Base-by-base conservation (phyloP, 2,888 invertebrate species). In the Julus scandinavius region DNA sequence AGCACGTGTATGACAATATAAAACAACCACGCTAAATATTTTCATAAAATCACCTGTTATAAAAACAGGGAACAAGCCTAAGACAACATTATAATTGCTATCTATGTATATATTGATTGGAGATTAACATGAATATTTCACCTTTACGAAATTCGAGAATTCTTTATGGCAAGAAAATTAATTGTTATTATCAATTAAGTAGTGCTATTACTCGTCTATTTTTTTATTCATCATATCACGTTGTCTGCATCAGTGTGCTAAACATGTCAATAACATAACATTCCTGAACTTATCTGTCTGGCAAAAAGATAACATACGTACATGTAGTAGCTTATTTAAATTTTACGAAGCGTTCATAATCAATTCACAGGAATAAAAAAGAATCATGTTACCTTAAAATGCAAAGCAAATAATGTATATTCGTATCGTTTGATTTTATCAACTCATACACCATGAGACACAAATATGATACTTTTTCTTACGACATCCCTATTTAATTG, bases 71-170 rank as follows among this genome's bases (percentile, higher is more conserved):
- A 45, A 5, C 41, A 45, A 45, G 41, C 41, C 6, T 2, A 45
- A 45, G 41, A 45, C 41, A 45, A 5, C 6, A 45, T n/a, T 58
- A 17, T 63, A 20, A 63, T 63, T 63, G 63, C 63, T 54, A 15
- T n/a, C 17, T n/a, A 58, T n/a, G n/a, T 54, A 9, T 72, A 72
- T 72, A 72, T 72, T 72, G 72, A 72, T 72, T 29, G 29, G 72
- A 9, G 13, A 72, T 72, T 72, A 72, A 13, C 72, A 72, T 72
- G 20, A 72, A 72, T 72, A 72, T 72, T 72, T 72, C 72, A 72
- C 29, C 20, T 72, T 29, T 72, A 20, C 29, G 29, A 9, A 72
- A 72, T 72, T 72, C 20, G 20, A 63, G 20, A 63, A 63, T 63
- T 63, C n/a, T 63, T 3, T 4, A 6, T 72, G 72, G 29, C 29